Evolutionary conservation across 2,888 invertebrate genomes (phyloP).

Genomic region (Dichetophora obliterata): DNA sequence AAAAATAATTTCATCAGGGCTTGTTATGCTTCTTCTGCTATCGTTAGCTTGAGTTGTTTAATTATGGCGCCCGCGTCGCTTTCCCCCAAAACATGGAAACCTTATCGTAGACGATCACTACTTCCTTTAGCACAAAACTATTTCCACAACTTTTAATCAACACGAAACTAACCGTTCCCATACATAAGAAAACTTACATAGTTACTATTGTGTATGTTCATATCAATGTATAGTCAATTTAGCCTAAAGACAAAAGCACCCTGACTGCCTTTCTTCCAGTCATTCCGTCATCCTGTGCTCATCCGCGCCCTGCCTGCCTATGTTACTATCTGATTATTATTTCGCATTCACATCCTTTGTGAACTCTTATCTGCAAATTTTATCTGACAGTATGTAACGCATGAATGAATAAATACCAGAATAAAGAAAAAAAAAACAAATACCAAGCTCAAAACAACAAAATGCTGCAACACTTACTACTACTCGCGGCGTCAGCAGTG

Average conservation of each 20-base stretch:
- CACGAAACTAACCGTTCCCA: neutral
- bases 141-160: conserved; percentile 33
- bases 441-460: neutral
- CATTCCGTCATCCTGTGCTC: neutral
- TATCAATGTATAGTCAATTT: neutral
- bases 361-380: conserved; percentile 52
- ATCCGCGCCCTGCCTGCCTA: neutral
- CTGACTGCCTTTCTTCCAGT: conserved; percentile 5
- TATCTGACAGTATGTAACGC: conserved; percentile 57
- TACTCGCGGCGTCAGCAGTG: conserved; percentile 4
- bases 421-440: conserved; percentile 29
- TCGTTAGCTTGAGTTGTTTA: neutral
- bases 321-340: conserved; percentile 38
- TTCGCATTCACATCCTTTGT: conserved; percentile 53
- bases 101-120: conserved; percentile 26
- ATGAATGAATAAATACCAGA: conserved; percentile 58
- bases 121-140: conserved; percentile 22
- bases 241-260: neutral
- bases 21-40: neutral
- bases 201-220: too few relatives aligned
- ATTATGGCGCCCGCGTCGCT: neutral
- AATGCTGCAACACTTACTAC: conserved; percentile 20
- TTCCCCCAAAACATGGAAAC: neutral
- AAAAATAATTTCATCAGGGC: neutral
- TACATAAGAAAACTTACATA: too few relatives aligned